These are phyloP conservation scores for Neosilurus hyrtlii DNA, from an alignment of 2,797 vertebrate genomes.

Conservation along the genomic window DNA sequence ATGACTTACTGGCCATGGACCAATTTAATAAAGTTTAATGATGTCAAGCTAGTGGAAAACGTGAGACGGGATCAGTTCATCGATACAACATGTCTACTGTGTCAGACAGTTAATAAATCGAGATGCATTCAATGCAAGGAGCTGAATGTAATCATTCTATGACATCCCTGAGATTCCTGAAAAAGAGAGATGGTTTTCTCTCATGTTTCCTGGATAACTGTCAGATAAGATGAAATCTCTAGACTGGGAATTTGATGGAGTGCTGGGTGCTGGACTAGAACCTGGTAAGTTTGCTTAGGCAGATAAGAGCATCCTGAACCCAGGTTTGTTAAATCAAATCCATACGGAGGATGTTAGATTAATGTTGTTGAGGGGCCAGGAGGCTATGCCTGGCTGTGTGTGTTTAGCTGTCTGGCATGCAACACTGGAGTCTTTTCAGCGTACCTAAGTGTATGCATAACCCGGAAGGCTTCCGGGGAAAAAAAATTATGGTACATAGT, in stretches of 20 bases:
- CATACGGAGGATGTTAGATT: conserved; percentile 45
- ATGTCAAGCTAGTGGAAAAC: conserved; percentile 36
- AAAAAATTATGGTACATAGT: conserved; percentile 54
- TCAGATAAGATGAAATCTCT: conserved; percentile 27
- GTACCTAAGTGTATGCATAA: conserved; percentile 52
- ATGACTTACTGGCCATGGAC: conserved; percentile 29
- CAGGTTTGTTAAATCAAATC: conserved; percentile 18
- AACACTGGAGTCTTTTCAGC: conserved; percentile 73
- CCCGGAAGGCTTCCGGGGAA: conserved; percentile 52
- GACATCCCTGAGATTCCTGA: conserved; percentile 19
- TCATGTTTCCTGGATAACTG: conserved; percentile 10
- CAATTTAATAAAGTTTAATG: conserved; percentile 44
- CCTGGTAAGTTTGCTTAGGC: conserved; percentile 29
- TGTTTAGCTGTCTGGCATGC: conserved; percentile 72
- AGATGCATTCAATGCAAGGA: conserved; percentile 28
- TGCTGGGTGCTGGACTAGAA: conserved; percentile 23
- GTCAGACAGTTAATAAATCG: conserved; percentile 40
- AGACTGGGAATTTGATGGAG: conserved; percentile 15
- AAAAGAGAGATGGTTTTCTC: neutral
- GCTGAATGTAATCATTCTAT: conserved; percentile 38
- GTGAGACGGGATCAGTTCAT: conserved; percentile 31
- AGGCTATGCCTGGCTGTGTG: conserved; percentile 69
- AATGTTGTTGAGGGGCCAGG: conserved; percentile 63
- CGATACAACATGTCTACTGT: conserved; percentile 38
- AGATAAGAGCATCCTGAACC: conserved; percentile 36